phyloP scores from a whole-genome alignment of 1,140 invertebrate species.

The Hycleus phaleratus region DNA sequence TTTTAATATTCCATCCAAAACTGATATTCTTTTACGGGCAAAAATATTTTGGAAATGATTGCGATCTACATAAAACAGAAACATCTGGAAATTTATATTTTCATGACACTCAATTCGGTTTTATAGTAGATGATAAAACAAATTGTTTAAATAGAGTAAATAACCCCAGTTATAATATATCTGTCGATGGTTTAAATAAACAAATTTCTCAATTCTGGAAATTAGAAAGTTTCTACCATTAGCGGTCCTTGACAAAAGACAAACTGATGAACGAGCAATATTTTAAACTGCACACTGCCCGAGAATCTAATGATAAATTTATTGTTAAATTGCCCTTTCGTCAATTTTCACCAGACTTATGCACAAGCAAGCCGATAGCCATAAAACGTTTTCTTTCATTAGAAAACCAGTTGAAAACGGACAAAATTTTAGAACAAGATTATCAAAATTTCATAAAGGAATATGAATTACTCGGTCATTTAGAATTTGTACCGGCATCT shows the following conservation, averaged over 20 bases:
- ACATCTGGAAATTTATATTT: neutral
- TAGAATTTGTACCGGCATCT: conserved; percentile 34
- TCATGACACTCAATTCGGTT: neutral
- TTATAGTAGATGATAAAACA: neutral
- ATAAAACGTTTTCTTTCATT: neutral
- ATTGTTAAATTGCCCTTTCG: conserved; percentile 2
- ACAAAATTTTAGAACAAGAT: neutral
- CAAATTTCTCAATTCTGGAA: too few species aligned
- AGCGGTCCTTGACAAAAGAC: too few species aligned
- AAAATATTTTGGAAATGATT: conserved; percentile 2
- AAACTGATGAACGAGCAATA: too few species aligned
- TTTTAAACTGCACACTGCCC: too few species aligned
- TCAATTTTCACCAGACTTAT: neutral
- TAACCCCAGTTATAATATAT: too few species aligned
- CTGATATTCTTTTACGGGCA: neutral
- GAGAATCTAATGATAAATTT: neutral
- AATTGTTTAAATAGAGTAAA: too few species aligned
- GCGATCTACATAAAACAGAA: neutral
- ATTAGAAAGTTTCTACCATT: too few species aligned
- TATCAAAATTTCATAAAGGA: conserved; percentile 31
- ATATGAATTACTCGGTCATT: conserved; percentile 31
- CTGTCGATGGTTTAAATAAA: too few species aligned
- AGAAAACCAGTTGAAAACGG: neutral
- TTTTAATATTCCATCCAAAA: neutral
- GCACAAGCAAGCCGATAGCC: neutral